phyloP scores from a whole-genome alignment of 2,888 invertebrate species.

The Aporophyla lueneburgensis region DNA sequence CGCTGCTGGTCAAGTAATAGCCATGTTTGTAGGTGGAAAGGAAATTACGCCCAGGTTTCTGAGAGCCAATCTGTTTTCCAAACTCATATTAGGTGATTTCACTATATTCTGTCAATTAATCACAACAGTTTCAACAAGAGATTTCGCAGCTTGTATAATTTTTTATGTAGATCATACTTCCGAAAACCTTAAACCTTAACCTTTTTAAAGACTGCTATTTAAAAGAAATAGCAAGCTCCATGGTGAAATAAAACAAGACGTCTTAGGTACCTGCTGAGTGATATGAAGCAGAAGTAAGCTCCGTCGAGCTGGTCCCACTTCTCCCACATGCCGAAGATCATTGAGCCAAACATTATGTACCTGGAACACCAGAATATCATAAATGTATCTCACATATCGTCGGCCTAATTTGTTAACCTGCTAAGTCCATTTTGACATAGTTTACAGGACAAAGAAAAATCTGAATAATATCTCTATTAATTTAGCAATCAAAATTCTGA shows the following conservation, averaged over 20 bases:
- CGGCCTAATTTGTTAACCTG: too few relatives aligned
- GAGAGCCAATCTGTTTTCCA: neutral
- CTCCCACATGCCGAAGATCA: constrained; percentile 98
- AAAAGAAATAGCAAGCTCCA: neutral
- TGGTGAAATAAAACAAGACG: too few relatives aligned
- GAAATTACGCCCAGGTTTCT: neutral
- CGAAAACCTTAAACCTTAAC: too few relatives aligned
- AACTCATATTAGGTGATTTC: neutral
- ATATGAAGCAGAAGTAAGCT: constrained; percentile 98
- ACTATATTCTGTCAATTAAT: neutral
- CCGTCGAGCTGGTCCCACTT: constrained; percentile 98
- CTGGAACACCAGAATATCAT: constrained; percentile 81
- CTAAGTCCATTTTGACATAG: too few relatives aligned
- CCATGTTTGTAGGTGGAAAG: neutral
- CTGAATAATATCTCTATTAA: too few relatives aligned
- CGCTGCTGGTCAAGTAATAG: neutral
- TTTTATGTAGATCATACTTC: neutral
- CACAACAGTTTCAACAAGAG: neutral
- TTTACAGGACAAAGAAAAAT: too few relatives aligned
- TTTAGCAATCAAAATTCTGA: too few relatives aligned
- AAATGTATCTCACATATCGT: too few relatives aligned
- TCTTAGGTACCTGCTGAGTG: constrained; percentile 93
- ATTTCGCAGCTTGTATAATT: neutral
- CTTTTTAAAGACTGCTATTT: too few relatives aligned
- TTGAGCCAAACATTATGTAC: constrained; percentile 97